These are phyloP conservation scores for Vanacampus margaritifer DNA, from an alignment of 2,113 vertebrate species.

Conservation along the genomic window DNA sequence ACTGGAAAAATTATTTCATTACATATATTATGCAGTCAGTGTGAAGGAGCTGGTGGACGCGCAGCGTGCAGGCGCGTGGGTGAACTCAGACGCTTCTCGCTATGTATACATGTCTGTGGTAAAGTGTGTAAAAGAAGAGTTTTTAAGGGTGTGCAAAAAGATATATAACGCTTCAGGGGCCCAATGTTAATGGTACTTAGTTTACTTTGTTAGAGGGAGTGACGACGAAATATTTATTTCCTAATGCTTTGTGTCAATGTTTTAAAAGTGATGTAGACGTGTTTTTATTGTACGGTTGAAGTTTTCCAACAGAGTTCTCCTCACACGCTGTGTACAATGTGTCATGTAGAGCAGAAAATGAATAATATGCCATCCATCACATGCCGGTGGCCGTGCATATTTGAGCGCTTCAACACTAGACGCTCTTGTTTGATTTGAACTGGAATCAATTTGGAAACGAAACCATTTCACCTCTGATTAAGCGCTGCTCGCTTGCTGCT, in stretches of 20 bases:
- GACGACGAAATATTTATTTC: constrained; percentile 66
- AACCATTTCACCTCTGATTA: constrained; percentile 75
- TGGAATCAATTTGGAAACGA: constrained; percentile 75
- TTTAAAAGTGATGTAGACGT: constrained; percentile 38
- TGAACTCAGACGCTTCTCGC: constrained; percentile 56
- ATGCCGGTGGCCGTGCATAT: constrained; percentile 36
- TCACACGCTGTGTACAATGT: constrained; percentile 31
- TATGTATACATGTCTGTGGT: constrained; percentile 65
- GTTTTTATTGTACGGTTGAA: constrained; percentile 29
- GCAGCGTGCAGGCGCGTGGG: constrained; percentile 55
- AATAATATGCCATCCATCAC: constrained; percentile 30
- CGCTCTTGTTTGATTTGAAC: constrained; percentile 66
- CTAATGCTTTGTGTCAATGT: constrained; percentile 50
- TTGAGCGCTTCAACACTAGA: constrained; percentile 70
- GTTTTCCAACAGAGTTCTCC: constrained; percentile 44
- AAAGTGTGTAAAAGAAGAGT: constrained; percentile 60
- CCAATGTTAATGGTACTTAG: constrained; percentile 56
- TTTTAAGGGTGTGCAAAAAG: constrained; percentile 62
- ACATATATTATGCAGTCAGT: constrained; percentile 80
- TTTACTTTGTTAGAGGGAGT: constrained; percentile 56
- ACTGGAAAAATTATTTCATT: constrained; percentile 80
- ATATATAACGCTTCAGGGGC: constrained; percentile 56
- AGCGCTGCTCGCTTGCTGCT: constrained; percentile 65
- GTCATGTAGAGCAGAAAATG: constrained; percentile 37
- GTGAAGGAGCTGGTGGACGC: constrained; percentile 61